These are phyloP conservation scores for Anguilla obscura DNA, from an alignment of 2,797 vertebrate genomes.

Conservation along the genomic window DNA sequence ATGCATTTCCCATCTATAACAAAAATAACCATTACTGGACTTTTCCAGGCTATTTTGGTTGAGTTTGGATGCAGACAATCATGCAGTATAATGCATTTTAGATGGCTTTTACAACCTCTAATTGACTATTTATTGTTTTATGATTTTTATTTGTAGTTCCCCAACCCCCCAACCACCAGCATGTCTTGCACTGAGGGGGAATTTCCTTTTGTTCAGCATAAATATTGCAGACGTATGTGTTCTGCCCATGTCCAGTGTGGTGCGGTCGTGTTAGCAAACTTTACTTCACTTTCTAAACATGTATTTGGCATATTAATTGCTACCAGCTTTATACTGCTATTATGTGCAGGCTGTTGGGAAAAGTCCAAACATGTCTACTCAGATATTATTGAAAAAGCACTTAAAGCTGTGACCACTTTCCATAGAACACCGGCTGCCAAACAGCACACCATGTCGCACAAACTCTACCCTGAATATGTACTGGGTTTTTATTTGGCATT, in stretches of 20 bases:
- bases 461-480: background rate
- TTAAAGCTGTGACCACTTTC: background rate
- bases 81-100: conserved; percentile 24
- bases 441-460: no score
- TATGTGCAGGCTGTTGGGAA: background rate
- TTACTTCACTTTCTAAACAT: background rate
- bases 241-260: background rate
- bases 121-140: conserved; percentile 49
- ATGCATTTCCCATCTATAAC: conserved; percentile 25
- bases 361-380: background rate
- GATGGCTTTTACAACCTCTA: conserved; percentile 40
- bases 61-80: conserved; percentile 28
- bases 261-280: background rate
- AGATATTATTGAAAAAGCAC: no score
- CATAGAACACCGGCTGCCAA: no score
- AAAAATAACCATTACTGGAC: conserved; percentile 30
- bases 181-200: conserved; percentile 3
- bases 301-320: background rate
- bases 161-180: background rate
- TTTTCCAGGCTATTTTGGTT: conserved; percentile 13
- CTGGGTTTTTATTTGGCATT: background rate
- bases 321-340: background rate
- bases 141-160: background rate
- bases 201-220: conserved; percentile 14
- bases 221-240: conserved; percentile 25